These are phyloP conservation scores for Actenoides hombroni DNA, from an alignment of 2,113 vertebrate genomes.

Conservation along the genomic window DNA sequence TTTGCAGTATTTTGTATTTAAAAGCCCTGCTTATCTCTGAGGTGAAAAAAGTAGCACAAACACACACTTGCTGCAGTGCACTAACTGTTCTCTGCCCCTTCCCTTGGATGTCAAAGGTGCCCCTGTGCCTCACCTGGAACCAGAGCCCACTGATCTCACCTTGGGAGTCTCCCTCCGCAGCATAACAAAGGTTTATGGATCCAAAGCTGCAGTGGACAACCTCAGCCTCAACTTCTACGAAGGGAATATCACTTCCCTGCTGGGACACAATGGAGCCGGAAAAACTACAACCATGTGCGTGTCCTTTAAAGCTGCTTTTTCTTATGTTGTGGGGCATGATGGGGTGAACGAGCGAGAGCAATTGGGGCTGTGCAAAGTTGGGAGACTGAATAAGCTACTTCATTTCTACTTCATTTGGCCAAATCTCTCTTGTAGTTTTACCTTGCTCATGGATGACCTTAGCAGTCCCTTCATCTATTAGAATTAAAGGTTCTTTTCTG, in stretches of 20 bases:
- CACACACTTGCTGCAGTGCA: background rate
- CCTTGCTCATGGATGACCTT: background rate
- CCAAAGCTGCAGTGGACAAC: constrained; percentile 86
- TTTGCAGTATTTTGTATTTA: background rate
- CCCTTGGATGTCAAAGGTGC: constrained; percentile 35
- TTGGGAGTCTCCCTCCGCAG: constrained; percentile 86
- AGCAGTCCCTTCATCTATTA: background rate
- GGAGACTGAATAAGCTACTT: background rate
- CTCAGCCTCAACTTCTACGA: constrained; percentile 92
- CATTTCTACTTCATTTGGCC: background rate
- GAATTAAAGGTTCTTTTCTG: background rate
- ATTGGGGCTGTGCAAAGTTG: background rate
- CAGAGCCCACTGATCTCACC: constrained; percentile 81
- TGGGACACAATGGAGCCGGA: constrained; percentile 96
- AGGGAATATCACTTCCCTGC: constrained; percentile 90
- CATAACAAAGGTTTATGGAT: constrained; percentile 90
- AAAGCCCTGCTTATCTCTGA: background rate
- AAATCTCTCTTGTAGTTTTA: background rate
- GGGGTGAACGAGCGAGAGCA: background rate
- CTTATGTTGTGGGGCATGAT: background rate
- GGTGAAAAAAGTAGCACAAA: background rate
- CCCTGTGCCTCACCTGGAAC: constrained; percentile 75
- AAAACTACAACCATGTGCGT: constrained; percentile 96
- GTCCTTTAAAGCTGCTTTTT: background rate
- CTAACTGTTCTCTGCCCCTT: background rate